phyloP scores from a whole-genome alignment of 2,113 vertebrate genomes.

The Pachypanchax playfairii region DNA sequence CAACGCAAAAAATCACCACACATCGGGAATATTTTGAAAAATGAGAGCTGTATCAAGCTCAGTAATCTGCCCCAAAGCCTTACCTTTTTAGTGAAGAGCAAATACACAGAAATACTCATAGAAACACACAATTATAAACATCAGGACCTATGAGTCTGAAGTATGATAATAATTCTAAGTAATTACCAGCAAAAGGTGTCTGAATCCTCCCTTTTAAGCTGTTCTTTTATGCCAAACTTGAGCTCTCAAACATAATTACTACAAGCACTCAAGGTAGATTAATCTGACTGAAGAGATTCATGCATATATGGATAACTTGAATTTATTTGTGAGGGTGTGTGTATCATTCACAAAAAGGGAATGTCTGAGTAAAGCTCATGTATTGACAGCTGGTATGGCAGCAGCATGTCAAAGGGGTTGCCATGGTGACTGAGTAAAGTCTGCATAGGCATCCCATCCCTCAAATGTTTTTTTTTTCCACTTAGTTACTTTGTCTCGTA shows the following conservation, averaged over 20 bases:
- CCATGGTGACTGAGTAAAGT: conserved; percentile 67
- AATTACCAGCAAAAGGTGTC: conserved; percentile 39
- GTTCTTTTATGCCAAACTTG: conserved; percentile 47
- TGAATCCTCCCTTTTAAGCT: conserved; percentile 44
- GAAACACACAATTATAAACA: conserved; percentile 1
- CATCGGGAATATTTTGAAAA: background rate
- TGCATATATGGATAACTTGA: background rate
- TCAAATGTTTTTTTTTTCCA: conserved; percentile 25
- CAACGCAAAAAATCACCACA: conserved; percentile 2
- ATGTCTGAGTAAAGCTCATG: conserved; percentile 39
- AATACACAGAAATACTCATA: background rate
- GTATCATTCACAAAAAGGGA: conserved; percentile 17
- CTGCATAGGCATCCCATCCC: conserved; percentile 45
- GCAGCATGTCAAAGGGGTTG: conserved; percentile 72
- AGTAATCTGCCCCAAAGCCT: conserved; percentile 29
- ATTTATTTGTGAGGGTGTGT: background rate
- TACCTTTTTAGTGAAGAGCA: conserved; percentile 5
- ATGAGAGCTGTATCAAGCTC: conserved; percentile 18
- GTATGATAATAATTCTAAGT: conserved; percentile 44
- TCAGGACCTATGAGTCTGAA: conserved; percentile 14
- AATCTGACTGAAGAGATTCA: conserved; percentile 20
- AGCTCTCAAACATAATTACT: conserved; percentile 53
- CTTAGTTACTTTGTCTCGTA: conserved; percentile 40
- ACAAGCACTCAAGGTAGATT: conserved; percentile 41
- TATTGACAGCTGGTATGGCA: conserved; percentile 69